phyloP scores from a whole-genome alignment of 2,888 invertebrate species.

The Sthenelais limicola region DNA sequence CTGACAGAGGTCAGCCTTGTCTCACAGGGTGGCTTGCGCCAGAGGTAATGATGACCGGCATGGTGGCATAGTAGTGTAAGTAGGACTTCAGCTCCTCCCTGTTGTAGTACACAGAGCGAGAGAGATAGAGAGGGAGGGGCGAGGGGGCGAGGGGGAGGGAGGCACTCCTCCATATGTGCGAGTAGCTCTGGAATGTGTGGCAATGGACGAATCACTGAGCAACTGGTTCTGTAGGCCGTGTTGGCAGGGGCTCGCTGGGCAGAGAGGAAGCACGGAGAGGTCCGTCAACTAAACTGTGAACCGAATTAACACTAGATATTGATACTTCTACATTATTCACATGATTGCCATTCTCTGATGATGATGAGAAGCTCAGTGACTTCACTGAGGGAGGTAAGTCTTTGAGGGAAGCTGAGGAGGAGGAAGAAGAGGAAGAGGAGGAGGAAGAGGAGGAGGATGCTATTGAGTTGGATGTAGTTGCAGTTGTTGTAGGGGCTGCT shows the following conservation, averaged over 20 bases:
- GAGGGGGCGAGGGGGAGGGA: neutral
- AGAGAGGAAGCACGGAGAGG: neutral
- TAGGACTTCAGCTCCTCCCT: too few species aligned
- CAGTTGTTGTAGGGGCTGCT: neutral
- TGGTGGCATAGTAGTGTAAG: neutral
- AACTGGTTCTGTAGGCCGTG: constrained; percentile 22
- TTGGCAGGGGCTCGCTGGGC: constrained; percentile 6
- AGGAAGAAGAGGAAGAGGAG: too few species aligned
- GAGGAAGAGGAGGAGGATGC: too few species aligned
- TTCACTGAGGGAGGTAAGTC: neutral
- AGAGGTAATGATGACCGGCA: too few species aligned
- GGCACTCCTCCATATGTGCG: neutral
- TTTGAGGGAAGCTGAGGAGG: too few species aligned
- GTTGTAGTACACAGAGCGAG: neutral
- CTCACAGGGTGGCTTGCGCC: neutral
- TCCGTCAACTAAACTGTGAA: constrained; percentile 25
- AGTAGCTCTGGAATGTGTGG: constrained; percentile 28
- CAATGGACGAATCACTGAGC: constrained; percentile 34
- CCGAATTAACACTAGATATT: constrained; percentile 34
- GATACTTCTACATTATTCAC: constrained; percentile 33
- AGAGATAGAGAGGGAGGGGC: neutral
- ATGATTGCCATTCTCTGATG: constrained; percentile 21
- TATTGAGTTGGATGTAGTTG: constrained; percentile 7
- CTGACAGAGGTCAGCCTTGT: neutral
- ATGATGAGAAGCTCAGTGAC: neutral